Percentiles rank a stretch among this genome's conserved stretches.
Conservation (phyloP, 1,140 invertebrate species). For the Zaprionus davidi region DNA sequence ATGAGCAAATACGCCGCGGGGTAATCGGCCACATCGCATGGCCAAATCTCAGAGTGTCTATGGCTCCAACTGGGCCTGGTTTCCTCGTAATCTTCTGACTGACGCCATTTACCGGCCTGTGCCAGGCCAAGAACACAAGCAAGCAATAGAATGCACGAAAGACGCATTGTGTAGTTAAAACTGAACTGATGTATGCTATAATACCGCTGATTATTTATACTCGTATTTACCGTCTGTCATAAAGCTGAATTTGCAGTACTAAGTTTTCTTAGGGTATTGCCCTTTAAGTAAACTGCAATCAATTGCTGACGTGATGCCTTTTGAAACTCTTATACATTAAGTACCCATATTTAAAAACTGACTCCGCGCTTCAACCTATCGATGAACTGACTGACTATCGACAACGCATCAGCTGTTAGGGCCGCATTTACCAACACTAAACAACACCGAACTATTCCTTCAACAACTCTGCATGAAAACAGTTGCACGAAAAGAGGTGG, state of each 20-base stretch:
- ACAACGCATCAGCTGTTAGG: conserved; percentile 22
- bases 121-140: conserved; percentile 26
- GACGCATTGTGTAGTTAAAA: conserved; percentile 20
- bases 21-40: conserved; percentile 52
- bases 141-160: conserved; percentile 27
- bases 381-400: conserved; percentile 14
- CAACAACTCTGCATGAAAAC: conserved; percentile 20
- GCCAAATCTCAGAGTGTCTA: conserved; percentile 43
- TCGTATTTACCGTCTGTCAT: neutral
- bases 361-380: conserved; percentile 14
- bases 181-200: conserved; percentile 14
- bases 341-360: neutral
- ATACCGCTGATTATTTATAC: conserved; percentile 17
- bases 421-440: conserved; percentile 6
- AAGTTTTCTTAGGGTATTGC: conserved; percentile 9
- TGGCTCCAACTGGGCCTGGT: conserved; percentile 38
- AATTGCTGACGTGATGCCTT: conserved; percentile 7
- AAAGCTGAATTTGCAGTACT: conserved; percentile 25
- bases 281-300: neutral
- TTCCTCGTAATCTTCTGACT: conserved; percentile 32
- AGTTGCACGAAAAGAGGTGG: conserved; percentile 16
- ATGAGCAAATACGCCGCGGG: conserved; percentile 48
- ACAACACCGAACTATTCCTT: neutral
- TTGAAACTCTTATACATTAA: neutral
- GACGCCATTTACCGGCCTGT: conserved; percentile 24